Conservation (phyloP, 2,113 vertebrate species). For the Nestor notabilis region DNA sequence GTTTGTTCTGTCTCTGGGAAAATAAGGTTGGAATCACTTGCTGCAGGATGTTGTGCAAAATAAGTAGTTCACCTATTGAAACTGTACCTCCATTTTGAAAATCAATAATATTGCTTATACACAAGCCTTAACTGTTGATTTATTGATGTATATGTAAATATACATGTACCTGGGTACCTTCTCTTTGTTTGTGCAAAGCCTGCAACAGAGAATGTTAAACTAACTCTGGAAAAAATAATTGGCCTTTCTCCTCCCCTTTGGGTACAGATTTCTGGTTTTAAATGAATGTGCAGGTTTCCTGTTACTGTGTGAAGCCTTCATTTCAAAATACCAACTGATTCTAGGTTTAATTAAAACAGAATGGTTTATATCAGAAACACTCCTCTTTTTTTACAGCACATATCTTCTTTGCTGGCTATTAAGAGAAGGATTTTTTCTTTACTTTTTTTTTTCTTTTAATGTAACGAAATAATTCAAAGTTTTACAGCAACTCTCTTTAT, state of each 20-base stretch:
- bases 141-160: not conserved
- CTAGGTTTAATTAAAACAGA: conserved; percentile 39
- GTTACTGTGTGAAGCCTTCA: conserved; percentile 1
- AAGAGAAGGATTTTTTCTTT: not conserved
- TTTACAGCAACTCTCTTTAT: conserved; percentile 33
- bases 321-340: conserved; percentile 34
- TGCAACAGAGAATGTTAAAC: not conserved
- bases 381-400: not conserved
- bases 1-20: not conserved
- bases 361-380: not conserved
- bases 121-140: not conserved
- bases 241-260: conserved; percentile 40
- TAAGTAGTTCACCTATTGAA: not conserved
- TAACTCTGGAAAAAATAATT: conserved; percentile 49
- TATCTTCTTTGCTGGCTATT: not conserved
- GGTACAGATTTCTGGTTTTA: conserved; percentile 42
- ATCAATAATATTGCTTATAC: not conserved
- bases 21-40: not conserved
- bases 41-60: not conserved
- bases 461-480: not conserved
- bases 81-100: not conserved
- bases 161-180: not conserved
- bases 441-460: not conserved
- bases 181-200: not conserved
- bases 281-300: conserved; percentile 47